Evolutionary conservation across 2,888 invertebrate species (phyloP).

Genomic region (Abscondita cerata): DNA sequence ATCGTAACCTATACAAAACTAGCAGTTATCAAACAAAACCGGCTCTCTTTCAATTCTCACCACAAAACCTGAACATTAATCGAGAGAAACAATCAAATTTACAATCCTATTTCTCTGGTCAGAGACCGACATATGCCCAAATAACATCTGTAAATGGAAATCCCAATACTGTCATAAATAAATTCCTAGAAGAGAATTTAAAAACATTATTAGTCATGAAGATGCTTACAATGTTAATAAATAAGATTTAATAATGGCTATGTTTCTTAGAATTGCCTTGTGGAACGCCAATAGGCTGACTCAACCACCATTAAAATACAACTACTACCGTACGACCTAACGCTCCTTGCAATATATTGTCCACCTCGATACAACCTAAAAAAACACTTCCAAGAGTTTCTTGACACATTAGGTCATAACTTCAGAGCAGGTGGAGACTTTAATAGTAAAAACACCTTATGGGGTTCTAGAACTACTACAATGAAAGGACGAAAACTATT

Average conservation of each 20-base stretch:
- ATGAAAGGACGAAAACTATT: not conserved
- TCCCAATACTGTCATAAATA: not conserved
- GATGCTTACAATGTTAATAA: too few relatives aligned
- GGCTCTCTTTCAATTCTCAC: not conserved
- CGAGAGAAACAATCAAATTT: not conserved
- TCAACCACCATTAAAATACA: not conserved
- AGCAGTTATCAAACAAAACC: not conserved
- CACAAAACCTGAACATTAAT: not conserved
- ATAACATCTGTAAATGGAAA: not conserved
- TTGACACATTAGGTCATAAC: not conserved
- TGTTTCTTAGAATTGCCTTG: not conserved
- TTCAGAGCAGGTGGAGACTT: not conserved
- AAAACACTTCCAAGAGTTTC: not conserved
- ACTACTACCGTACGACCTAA: not conserved
- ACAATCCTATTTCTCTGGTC: slow-evolving; percentile 2
- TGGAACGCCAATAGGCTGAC: not conserved
- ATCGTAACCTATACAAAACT: slow-evolving; percentile 3
- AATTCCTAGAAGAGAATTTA: not conserved
- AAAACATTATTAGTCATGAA: not conserved
- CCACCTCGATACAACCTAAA: not conserved
- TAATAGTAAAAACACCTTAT: slow-evolving; percentile 1
- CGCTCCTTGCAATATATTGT: not conserved
- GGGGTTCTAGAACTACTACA: too few relatives aligned
- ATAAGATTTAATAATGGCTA: too few relatives aligned
- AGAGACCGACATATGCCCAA: not conserved